Percentiles rank a stretch among this genome's conserved stretches.
phyloP scores from a whole-genome alignment of 2,113 vertebrate genomes.

The Entosphenus tridentatus region DNA sequence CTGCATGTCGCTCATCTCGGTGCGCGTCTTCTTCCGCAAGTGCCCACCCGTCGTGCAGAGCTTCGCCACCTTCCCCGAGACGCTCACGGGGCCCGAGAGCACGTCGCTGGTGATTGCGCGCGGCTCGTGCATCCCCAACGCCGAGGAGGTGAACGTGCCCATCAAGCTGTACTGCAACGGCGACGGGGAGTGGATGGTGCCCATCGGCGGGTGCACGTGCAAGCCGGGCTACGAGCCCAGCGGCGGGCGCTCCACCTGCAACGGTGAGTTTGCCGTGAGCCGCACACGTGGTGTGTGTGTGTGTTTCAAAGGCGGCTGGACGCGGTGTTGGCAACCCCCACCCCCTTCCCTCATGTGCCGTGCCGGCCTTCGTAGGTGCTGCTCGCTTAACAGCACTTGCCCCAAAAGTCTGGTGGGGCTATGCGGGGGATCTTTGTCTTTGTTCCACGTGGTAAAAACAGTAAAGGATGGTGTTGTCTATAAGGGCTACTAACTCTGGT shows the following conservation, averaged over 20 bases:
- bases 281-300: too few species aligned
- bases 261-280: too few species aligned
- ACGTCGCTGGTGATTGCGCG: conserved; percentile 83
- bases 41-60: conserved; percentile 93
- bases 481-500: too few species aligned
- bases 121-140: conserved; percentile 72
- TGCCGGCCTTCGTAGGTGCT: too few species aligned
- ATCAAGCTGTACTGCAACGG: conserved; percentile 98
- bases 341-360: too few species aligned
- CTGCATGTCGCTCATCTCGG: conserved; percentile 91
- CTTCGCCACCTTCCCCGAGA: conserved; percentile 86
- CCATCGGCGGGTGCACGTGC: conserved; percentile 86
- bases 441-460: too few species aligned
- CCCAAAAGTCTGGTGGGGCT: too few species aligned
- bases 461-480: too few species aligned
- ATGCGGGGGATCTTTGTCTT: too few species aligned
- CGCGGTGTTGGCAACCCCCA: too few species aligned
- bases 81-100: conserved; percentile 89
- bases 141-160: conserved; percentile 82
- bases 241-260: conserved; percentile 24
- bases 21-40: conserved; percentile 93
- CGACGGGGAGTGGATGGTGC: conserved; percentile 97
- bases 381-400: too few species aligned
- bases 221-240: conserved; percentile 82
- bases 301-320: too few species aligned